Evolutionary conservation across 1,140 invertebrate species (phyloP).

Genomic region (Leucophenga varia): DNA sequence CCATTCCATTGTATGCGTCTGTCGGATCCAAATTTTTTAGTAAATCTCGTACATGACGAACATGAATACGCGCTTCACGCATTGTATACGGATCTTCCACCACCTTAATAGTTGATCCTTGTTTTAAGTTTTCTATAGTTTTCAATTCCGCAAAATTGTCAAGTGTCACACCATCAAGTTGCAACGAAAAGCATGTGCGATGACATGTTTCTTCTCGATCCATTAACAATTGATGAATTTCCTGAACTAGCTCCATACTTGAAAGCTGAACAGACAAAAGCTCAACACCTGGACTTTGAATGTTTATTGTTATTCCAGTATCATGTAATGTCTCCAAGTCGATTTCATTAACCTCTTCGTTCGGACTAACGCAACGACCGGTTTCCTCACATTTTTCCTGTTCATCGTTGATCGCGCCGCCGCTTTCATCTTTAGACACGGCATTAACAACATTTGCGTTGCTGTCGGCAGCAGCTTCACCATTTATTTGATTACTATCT

Average conservation of each 20-base stretch:
- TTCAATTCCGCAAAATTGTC: conserved; percentile 99
- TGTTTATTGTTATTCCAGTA: conserved; percentile 89
- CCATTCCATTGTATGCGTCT: conserved; percentile 93
- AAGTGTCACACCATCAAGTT: conserved; percentile 88
- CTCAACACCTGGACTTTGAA: conserved; percentile 84
- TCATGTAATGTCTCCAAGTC: conserved; percentile 89
- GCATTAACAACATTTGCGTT: conserved; percentile 36
- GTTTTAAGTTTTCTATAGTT: conserved; percentile 92
- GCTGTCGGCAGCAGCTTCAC: conserved; percentile 12
- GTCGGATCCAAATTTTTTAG: conserved; percentile 90
- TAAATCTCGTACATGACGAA: conserved; percentile 94
- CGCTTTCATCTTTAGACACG: not conserved
- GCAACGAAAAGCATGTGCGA: conserved; percentile 95
- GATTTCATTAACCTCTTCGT: conserved; percentile 26
- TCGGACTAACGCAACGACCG: not conserved
- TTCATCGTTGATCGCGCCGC: not conserved
- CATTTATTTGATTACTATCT: no score
- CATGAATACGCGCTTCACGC: conserved; percentile 94
- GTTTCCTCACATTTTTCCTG: not conserved
- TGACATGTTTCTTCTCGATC: conserved; percentile 98
- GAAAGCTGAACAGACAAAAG: conserved; percentile 93
- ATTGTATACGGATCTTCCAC: conserved; percentile 97
- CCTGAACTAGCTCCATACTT: conserved; percentile 97
- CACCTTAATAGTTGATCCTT: conserved; percentile 90
- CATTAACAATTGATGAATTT: conserved; percentile 97